A percentile compares a stretch with the other conserved stretches of the same genome.
Evolutionary conservation across 2,113 vertebrate genomes (phyloP).

Genomic region (Nothocercus nigrocapillus): DNA sequence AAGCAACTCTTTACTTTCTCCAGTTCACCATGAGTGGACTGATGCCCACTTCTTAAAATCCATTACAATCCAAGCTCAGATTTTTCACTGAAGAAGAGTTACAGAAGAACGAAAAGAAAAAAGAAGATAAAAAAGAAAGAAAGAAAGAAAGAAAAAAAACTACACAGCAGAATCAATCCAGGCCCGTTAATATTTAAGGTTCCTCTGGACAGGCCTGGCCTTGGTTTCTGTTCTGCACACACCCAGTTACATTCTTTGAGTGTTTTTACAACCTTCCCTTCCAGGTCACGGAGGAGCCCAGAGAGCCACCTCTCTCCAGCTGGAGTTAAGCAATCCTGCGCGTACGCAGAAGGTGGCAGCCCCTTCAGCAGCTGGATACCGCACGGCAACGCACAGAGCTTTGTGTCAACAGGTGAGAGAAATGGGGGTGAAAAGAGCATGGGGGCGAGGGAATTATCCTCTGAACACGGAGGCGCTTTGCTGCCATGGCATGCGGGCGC

Average conservation of each 20-base stretch:
- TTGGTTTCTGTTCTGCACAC: not conserved
- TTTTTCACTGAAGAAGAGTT: not conserved
- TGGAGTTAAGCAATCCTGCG: not conserved
- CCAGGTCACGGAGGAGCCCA: not conserved
- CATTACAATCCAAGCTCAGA: not conserved
- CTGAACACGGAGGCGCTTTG: not conserved
- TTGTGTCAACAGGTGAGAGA: not conserved
- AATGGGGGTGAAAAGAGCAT: not conserved
- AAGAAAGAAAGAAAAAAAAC: too few relatives aligned
- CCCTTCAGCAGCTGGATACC: not conserved
- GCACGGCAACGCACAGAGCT: not conserved
- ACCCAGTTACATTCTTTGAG: not conserved
- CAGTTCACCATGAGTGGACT: not conserved
- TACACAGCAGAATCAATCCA: not conserved
- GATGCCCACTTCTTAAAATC: not conserved
- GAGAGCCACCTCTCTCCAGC: accelerated
- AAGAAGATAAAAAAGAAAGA: too few relatives aligned
- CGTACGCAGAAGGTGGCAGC: not conserved
- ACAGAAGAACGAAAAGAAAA: too few relatives aligned
- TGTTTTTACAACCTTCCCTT: not conserved
- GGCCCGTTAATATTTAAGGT: not conserved
- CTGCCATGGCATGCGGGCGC: not conserved
- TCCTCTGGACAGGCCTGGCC: not conserved
- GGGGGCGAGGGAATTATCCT: not conserved
- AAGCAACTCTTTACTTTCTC: not conserved